Evolutionary conservation across 2,113 vertebrate species (phyloP), one percentile per base, ranked within the genome.

Genomic region (Ammodytes marinus): DNA sequence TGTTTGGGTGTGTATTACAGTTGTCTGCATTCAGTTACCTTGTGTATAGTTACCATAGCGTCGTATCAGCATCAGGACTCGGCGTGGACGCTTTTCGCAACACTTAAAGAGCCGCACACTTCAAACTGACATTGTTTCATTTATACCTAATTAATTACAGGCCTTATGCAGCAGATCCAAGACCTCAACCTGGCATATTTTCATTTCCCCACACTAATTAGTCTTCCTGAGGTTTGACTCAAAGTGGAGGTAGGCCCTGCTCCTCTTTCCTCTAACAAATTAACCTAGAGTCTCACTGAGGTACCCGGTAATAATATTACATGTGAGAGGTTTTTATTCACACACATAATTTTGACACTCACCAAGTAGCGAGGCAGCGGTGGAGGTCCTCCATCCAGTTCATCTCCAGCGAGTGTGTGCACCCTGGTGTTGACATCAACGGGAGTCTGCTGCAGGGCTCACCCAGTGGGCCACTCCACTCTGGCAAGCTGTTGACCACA

Each of bases 401-500:
- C 35, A 42, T 72, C 53, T 46, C 43, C 76, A 54, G 68, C 0
- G 55, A 61, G 69, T 17, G 55, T 58, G 69, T 17, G 68, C 67
- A 58, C 19, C 6, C 66, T n/a, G 3, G 17, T 9, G 69, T 60
- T 82, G 76, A 63, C 57, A 74, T 76, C 69, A 63, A 12, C 76
- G 66, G 80, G 49, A 52, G 69, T 65, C 49, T 46, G 71, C 71
- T 76, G 85, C 82, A 50, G 65, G 77, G n/a, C 50, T 71, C 63
- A 63, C 8, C 61, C 40, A 4, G 61, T 58, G 59, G 82, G 82
- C 86, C 91, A 86, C 77, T 77, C 83, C 82, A 82, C 75, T 64
- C 71, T 68, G 55, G 83, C 74, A 75, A 73, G 68, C 72, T 79
- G 85, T 78, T 90, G 88, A 89, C 80, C 85, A 81, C 69, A 55